Conservation (phyloP, 2,888 invertebrate genomes). For the Piscicola geometra region DNA sequence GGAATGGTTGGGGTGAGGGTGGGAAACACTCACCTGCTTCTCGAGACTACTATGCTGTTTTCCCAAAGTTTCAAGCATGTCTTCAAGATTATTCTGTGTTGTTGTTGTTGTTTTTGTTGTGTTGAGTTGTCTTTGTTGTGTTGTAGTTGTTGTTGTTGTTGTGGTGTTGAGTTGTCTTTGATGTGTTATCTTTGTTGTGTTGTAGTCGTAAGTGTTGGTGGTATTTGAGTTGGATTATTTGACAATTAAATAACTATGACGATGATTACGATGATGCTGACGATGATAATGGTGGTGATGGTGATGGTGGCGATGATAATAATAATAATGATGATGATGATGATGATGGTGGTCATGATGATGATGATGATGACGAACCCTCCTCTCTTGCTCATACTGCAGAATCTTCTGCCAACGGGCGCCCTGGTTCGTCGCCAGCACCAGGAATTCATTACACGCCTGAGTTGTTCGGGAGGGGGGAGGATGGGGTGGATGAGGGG, state of each 20-base stretch:
- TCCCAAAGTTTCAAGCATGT: slow-evolving; percentile 93
- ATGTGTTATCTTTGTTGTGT: too few relatives aligned
- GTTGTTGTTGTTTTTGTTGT: slow-evolving; percentile 84
- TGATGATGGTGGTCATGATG: too few relatives aligned
- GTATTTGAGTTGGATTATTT: slow-evolving; percentile 59
- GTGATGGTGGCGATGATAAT: too few relatives aligned
- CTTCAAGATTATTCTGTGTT: slow-evolving; percentile 73
- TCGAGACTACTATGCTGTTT: slow-evolving; percentile 92
- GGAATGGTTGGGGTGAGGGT: too few relatives aligned
- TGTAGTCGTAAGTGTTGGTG: slow-evolving; percentile 34
- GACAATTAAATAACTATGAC: too few relatives aligned
- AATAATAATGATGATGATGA: too few relatives aligned
- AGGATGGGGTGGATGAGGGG: slow-evolving; percentile 39
- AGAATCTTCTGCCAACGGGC: slow-evolving; percentile 86
- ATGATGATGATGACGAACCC: slow-evolving; percentile 62
- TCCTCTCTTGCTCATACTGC: slow-evolving; percentile 89
- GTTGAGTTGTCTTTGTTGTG: too few relatives aligned
- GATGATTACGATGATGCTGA: too few relatives aligned
- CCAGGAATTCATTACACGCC: slow-evolving; percentile 86
- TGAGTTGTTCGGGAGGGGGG: too few relatives aligned
- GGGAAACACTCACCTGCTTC: slow-evolving; percentile 60
- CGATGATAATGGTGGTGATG: slow-evolving; percentile 88
- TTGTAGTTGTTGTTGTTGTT: too few relatives aligned
- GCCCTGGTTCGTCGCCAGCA: slow-evolving; percentile 81
- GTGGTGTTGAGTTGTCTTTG: too few relatives aligned